Conservation (phyloP, 2,888 invertebrate genomes). For the Rugalucina vietnamica region DNA sequence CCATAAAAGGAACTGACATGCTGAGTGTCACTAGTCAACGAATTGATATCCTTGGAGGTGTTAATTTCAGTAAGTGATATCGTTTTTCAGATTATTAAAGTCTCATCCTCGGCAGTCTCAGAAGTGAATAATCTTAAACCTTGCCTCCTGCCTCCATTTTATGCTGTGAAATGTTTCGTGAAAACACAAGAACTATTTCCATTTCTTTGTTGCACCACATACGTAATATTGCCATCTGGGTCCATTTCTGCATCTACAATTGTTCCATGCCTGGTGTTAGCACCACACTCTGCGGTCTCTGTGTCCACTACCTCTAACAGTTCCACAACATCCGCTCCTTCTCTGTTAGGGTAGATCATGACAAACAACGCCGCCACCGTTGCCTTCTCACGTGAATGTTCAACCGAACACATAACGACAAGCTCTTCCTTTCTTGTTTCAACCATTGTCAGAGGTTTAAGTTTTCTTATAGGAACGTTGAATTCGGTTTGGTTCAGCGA, state of each 20-base stretch:
- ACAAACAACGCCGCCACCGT: not conserved
- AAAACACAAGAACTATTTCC: not conserved
- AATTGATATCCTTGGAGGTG: too few relatives aligned
- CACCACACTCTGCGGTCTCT: not conserved
- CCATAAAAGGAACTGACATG: too few relatives aligned
- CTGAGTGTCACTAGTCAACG: too few relatives aligned
- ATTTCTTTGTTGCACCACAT: not conserved
- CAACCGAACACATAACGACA: not conserved
- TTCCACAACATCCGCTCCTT: not conserved
- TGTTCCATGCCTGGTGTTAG: not conserved
- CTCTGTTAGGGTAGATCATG: not conserved
- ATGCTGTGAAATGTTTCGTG: not conserved
- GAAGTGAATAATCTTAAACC: too few relatives aligned
- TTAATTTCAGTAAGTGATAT: too few relatives aligned
- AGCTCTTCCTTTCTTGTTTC: not conserved
- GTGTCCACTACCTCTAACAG: not conserved
- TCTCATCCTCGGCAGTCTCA: too few relatives aligned
- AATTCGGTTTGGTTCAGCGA: not conserved
- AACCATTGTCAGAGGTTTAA: not conserved
- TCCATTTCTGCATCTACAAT: not conserved
- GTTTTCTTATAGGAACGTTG: not conserved
- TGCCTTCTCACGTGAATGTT: too few relatives aligned
- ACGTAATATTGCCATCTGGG: not conserved
- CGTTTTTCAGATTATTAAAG: too few relatives aligned
- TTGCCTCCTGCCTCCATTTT: too few relatives aligned